Evolutionary conservation across 2,888 invertebrate species (phyloP).

Genomic region (Heteromyza rotundicornis): DNA sequence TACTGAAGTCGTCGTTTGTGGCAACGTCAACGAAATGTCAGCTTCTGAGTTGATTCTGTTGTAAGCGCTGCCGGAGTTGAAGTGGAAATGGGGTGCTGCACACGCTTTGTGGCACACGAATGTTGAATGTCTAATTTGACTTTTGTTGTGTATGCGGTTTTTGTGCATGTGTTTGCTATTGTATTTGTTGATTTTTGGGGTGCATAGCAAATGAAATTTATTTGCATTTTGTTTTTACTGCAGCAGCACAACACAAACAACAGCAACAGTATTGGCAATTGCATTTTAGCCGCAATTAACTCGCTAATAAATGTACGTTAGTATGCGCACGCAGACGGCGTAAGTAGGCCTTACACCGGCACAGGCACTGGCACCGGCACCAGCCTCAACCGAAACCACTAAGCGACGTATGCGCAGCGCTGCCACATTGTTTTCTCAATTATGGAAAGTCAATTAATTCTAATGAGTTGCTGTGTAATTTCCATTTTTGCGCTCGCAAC

Average conservation of each 20-base stretch:
- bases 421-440: conserved; percentile 54
- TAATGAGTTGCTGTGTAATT: conserved; percentile 46
- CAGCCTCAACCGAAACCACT: neutral
- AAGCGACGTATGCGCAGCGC: conserved; percentile 26
- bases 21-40: conserved; percentile 6
- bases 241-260: conserved; percentile 2
- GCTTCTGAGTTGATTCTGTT: neutral
- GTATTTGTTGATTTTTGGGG: conserved; percentile 24
- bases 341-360: neutral
- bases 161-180: conserved; percentile 7
- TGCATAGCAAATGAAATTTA: conserved; percentile 41
- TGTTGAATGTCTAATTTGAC: conserved; percentile 11
- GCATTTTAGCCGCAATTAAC: conserved; percentile 40
- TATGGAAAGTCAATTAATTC: conserved; percentile 58
- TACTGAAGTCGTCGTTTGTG: neutral
- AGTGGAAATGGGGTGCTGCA: neutral
- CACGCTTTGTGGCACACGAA: neutral
- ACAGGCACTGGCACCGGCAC: neutral
- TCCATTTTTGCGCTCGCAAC: conserved; percentile 55
- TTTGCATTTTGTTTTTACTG: conserved; percentile 31
- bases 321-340: neutral
- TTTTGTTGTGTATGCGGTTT: conserved; percentile 2
- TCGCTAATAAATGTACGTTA: conserved; percentile 32
- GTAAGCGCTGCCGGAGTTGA: neutral
- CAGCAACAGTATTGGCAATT: conserved; percentile 2